These are phyloP conservation scores for Biston betularia DNA, from an alignment of 2,888 invertebrate species.

Conservation along the genomic window DNA sequence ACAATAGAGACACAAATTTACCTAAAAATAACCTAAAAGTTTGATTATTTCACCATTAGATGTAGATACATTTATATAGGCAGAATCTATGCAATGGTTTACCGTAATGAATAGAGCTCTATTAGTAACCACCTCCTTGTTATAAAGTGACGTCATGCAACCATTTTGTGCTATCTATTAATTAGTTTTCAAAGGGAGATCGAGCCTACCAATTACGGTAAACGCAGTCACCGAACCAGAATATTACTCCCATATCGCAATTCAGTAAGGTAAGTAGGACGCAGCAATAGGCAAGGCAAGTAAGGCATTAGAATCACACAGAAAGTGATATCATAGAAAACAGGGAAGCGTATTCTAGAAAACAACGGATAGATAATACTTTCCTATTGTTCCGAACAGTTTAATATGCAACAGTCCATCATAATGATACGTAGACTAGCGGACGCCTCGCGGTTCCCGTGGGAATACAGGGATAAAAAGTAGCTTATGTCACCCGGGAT, in stretches of 20 bases:
- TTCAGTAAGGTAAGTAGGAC: constrained; percentile 27
- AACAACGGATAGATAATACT: too few species aligned
- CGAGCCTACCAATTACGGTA: constrained; percentile 11
- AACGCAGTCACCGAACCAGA: constrained; percentile 9
- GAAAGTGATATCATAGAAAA: too few species aligned
- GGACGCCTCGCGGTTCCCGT: too few species aligned
- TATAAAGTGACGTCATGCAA: constrained; percentile 7
- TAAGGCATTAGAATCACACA: constrained; percentile 15
- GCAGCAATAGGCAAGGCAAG: constrained; percentile 27
- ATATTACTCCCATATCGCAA: constrained; percentile 15
- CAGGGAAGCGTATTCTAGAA: too few species aligned
- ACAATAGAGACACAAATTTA: neutral
- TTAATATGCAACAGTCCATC: too few species aligned
- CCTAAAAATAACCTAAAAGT: neutral
- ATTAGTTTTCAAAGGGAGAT: constrained; percentile 16
- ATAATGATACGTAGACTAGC: too few species aligned
- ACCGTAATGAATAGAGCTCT: constrained; percentile 11
- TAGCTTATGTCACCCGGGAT: too few species aligned
- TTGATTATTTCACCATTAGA: too few species aligned
- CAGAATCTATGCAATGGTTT: neutral
- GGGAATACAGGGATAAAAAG: too few species aligned
- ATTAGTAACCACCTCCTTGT: neutral
- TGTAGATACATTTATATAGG: neutral
- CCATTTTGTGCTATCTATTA: constrained; percentile 8
- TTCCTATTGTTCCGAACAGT: too few species aligned